phyloP scores from a whole-genome alignment of 2,113 vertebrate genomes.

The Forbesichthys papilliferus region DNA sequence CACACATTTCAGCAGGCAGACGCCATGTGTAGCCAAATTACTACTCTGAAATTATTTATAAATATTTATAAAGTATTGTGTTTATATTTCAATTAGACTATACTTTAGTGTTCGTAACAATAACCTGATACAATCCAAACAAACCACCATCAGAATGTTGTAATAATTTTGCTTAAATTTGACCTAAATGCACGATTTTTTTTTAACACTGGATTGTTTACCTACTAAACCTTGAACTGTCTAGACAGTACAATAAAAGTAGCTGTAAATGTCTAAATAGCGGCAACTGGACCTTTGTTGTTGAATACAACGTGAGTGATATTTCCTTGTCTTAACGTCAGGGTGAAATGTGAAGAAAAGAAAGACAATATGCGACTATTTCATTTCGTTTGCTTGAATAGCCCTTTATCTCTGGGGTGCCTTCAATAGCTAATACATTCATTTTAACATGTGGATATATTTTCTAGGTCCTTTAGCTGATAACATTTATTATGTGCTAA shows the following conservation, averaged over 20 bases:
- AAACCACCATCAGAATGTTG: not conserved
- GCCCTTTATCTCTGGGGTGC: not conserved
- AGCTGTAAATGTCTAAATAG: constrained; percentile 98
- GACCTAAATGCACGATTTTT: constrained; percentile 46
- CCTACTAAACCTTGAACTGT: constrained; percentile 98
- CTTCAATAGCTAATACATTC: not conserved
- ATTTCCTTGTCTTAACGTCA: constrained; percentile 41
- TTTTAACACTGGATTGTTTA: constrained; percentile 88
- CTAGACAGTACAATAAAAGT: constrained; percentile 98
- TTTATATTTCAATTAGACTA: constrained; percentile 70
- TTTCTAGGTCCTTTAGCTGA: not conserved
- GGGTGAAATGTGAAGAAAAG: constrained; percentile 46
- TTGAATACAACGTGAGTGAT: constrained; percentile 74
- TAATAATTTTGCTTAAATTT: not conserved
- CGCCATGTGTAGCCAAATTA: not conserved
- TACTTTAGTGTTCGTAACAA: constrained; percentile 73
- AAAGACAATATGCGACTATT: constrained; percentile 13
- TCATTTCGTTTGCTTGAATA: constrained; percentile 12
- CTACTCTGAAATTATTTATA: constrained; percentile 57
- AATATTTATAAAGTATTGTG: constrained; percentile 52
- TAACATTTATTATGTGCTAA: not conserved
- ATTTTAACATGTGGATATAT: constrained; percentile 1
- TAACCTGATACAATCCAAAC: constrained; percentile 27
- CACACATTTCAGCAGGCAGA: constrained; percentile 2
- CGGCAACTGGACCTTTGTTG: constrained; percentile 90